Base-by-base conservation (phyloP, 2,888 invertebrate species). In the Petrophora chlorosata region DNA sequence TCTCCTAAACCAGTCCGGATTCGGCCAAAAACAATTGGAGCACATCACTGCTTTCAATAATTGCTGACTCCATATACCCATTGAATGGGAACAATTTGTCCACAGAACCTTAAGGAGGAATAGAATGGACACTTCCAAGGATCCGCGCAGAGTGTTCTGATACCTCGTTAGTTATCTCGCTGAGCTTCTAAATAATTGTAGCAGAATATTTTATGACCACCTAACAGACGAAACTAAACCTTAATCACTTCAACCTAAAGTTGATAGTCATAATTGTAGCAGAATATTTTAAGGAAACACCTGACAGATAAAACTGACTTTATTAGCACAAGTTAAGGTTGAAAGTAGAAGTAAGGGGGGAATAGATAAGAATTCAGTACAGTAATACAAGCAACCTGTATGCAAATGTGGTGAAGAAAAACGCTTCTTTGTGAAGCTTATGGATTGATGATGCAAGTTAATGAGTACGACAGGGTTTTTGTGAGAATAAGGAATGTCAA, bases 141-240 rank as follows among this genome's bases (percentile, higher is more conserved):
- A 77, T 66, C 77, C 73, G 65, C 67, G 63, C 60, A 63, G 82
- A 83, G 70, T 69, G 70, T 73, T 77, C 74, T 81, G 82, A 81
- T 86, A 85, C 85, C 83, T 86, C 84, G 83, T 85, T 86, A 87
- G 78, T 84, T 83, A 86, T 82, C 77, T 80, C 72, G 72, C 73
- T 68, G 73, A 70, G 75, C 76, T 69, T 76, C 76, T 85, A 83
- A 85, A 84, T 86, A 85, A 86, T 83, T 87, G 85, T 85, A 84
- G 82, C 53, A 53, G 12, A 22, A 40, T 50, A 46, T 19, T 38
- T 26, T n/a, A 33, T 32, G 8, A 14, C 2, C 7, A 19, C 12
- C 5, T 23, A 10, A 28, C 19, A 34, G 5, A 13, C 19, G 0
- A 42, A 22, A 30, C 5, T 42, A 5, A 2, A n/a, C 22, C 29